Base-by-base conservation (phyloP, 2,797 vertebrate genomes). In the Macropodus opercularis region DNA sequence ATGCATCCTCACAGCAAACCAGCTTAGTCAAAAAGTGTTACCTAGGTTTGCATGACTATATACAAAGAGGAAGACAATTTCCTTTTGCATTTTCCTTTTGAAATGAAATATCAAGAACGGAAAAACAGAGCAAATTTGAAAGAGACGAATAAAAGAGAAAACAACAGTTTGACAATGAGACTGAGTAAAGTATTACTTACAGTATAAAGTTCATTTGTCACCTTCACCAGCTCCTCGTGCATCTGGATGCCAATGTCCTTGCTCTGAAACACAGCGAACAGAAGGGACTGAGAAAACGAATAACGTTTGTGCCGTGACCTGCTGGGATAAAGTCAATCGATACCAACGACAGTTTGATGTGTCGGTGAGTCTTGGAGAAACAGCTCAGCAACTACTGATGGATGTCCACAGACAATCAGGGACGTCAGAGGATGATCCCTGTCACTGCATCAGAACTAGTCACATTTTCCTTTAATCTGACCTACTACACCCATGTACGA, bases 231-330 rank as follows among this genome's bases (percentile, higher is more conserved):
- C 63, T 99, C 97, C 61, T 99, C 97, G 0, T 99, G 97, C 97
- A 98, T 99, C 92, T 99, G 97, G 64, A 98, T 93, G 48, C 97
- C 97, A 26, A 99, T 98, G 84, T 99, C 97, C 85, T 99, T 99
- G 83, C 97, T 99, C 97, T 99, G 91, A 40, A 95, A 95, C 21
- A 77, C 17, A 88, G 63, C 69, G 29, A 63, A 9, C 6, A 53
- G 41, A 69, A 32, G 38, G 6, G 2, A 23, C 2, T 68, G 31
- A 69, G 55, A 60, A 40, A 50, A 72, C 41, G 57, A 76, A 69
- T 26, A 8, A 48, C 8, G 8, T 42, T 38, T 32, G 43, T 67
- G 29, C 53, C 51, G 52, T 34, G 41, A 70, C 39, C 47, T 40
- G 18, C 39, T 50, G 39, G 35, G 67, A 52, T 39, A 73, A 66